Percentiles rank a stretch among this genome's conserved stretches.
Evolutionary conservation across 2,797 vertebrate species (phyloP).

Genomic region (Prionace glauca): DNA sequence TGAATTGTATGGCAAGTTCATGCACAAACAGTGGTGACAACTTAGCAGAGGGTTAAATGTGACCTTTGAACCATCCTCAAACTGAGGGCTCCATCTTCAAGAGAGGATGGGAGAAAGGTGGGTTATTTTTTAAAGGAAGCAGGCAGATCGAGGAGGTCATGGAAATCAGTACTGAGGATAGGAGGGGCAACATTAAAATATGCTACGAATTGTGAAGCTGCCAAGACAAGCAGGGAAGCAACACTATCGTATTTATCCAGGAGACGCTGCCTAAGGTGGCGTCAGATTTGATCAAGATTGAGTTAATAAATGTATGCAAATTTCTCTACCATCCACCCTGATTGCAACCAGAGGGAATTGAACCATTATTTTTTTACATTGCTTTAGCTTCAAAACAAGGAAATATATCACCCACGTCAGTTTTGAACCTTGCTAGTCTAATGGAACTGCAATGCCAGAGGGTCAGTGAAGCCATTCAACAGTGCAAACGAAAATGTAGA

Average conservation of each 20-base stretch:
- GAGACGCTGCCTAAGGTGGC: not conserved
- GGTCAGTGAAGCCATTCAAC: not conserved
- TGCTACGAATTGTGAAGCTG: not conserved
- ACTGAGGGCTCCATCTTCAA: not conserved
- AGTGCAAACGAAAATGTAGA: not conserved
- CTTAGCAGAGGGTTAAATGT: not conserved
- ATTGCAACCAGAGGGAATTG: not conserved
- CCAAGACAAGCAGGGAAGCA: not conserved
- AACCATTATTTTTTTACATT: not conserved
- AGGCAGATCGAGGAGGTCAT: not conserved
- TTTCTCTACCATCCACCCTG: not conserved
- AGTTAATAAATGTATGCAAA: not conserved
- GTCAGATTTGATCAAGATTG: not conserved
- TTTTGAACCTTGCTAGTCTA: not conserved
- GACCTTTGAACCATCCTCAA: not conserved
- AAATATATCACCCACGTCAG: not conserved
- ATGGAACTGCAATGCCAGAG: not conserved
- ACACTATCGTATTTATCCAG: slow-evolving; percentile 28
- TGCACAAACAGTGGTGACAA: not conserved
- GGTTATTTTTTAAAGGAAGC: not conserved
- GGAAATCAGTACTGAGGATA: not conserved
- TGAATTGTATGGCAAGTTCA: not conserved
- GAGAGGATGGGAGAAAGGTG: not conserved
- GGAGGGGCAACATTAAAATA: not conserved
- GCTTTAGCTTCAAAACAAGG: not conserved